These are phyloP conservation scores for Clarias laeviceps DNA, from an alignment of 2,797 vertebrate species.

Conservation along the genomic window DNA sequence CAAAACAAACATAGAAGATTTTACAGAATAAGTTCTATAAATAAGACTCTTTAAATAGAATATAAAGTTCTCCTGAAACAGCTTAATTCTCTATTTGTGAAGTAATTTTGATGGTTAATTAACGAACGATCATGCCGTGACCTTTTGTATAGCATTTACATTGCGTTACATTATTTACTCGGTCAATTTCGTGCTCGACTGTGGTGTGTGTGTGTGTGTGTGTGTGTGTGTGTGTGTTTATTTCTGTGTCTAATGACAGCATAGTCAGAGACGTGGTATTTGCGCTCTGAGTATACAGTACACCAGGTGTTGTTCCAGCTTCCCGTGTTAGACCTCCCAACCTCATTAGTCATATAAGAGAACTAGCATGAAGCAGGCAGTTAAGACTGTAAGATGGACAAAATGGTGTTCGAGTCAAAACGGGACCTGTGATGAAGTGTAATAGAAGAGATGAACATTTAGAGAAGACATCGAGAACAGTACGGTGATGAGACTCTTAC, in stretches of 20 bases:
- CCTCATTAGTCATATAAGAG: neutral
- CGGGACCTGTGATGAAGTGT: no score
- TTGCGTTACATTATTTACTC: neutral
- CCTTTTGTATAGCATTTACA: neutral
- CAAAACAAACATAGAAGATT: neutral
- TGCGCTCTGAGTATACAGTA: conserved; percentile 1
- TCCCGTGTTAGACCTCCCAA: neutral
- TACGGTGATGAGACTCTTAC: no score
- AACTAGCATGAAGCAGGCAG: neutral
- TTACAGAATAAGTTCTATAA: no score
- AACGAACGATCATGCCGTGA: neutral
- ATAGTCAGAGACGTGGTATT: conserved; percentile 29
- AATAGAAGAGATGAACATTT: no score
- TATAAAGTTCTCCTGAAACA: neutral
- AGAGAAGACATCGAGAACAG: no score
- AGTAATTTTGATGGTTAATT: conserved; percentile 1
- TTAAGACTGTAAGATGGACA: neutral
- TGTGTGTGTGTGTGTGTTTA: neutral
- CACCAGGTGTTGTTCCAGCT: conserved; percentile 25
- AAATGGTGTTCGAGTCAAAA: no score
- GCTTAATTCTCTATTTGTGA: conserved; percentile 3
- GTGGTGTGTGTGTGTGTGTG: neutral
- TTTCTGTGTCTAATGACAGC: conserved; percentile 1
- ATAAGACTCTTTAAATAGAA: neutral
- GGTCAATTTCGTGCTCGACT: neutral